phyloP scores from a whole-genome alignment of 2,113 vertebrate species.

The Cyanoderma ruficeps region DNA sequence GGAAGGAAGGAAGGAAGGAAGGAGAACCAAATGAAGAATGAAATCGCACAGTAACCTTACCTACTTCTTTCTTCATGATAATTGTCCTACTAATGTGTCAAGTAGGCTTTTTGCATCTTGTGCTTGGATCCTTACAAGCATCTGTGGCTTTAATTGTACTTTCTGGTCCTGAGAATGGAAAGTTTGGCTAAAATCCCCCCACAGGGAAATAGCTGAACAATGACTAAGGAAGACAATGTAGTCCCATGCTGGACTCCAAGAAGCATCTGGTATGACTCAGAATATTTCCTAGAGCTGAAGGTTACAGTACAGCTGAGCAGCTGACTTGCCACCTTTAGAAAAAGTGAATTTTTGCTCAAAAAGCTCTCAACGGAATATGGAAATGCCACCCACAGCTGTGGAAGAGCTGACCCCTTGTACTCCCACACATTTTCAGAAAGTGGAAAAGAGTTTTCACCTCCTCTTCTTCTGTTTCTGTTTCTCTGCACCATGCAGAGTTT shows the following conservation, averaged over 20 bases:
- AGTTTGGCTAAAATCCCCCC: background rate
- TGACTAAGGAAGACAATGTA: slow-evolving; percentile 48
- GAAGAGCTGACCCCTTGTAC: background rate
- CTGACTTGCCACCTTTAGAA: background rate
- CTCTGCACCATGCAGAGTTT: background rate
- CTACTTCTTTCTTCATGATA: background rate
- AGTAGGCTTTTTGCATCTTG: background rate
- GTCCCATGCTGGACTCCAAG: background rate
- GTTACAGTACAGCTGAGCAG: background rate
- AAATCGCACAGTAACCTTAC: background rate
- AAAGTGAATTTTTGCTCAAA: background rate
- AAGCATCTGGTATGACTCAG: slow-evolving; percentile 45
- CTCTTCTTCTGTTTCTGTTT: background rate
- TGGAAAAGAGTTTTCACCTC: background rate
- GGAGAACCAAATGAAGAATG: background rate
- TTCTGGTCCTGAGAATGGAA: slow-evolving; percentile 20
- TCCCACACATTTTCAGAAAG: background rate
- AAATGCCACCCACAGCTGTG: background rate
- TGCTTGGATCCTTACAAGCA: background rate
- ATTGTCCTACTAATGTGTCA: background rate
- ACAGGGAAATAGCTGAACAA: slow-evolving; percentile 13
- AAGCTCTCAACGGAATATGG: background rate
- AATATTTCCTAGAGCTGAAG: slow-evolving; percentile 46
- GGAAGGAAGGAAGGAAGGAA: background rate
- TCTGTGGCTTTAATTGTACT: slow-evolving; percentile 6